Evolutionary conservation across 2,888 invertebrate genomes (phyloP), one percentile per base, ranked within the genome.

Genomic region (Brachylomia viminalis): DNA sequence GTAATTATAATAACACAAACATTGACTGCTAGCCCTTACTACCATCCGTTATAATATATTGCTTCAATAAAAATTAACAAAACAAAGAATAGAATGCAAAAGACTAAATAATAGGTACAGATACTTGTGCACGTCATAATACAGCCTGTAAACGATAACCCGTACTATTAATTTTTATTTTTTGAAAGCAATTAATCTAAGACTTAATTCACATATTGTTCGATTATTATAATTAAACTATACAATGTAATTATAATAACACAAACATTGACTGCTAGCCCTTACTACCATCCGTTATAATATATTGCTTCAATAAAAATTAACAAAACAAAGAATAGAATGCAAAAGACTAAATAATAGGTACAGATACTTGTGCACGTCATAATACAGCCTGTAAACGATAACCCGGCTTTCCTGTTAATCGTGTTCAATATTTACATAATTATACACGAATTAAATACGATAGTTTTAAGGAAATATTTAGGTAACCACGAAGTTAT

Each of bases 221-320:
- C 61, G 82, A 87, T 82, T 83, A 86, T 83, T 83, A 84, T 79
- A 84, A 59, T 79, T 81, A 79, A 79, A 87, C 79, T 84, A 81
- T 80, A 84, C 54, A 86, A 79, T 80, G 82, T 83, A 86, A 80
- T 77, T 82, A 83, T 81, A 80, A 82, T 79, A 85, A 84, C 72
- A 84, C 81, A 87, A 87, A 88, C 77, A 75, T 80, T 78, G 81
- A 85, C 80, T 82, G 79, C 88, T 86, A 86, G 84, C 86, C 75
- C 71, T 71, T 73, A 86, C 86, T 89, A 84, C 72, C 67, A 74
- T 83, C 67, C 70, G 72, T n/a, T n/a, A n/a, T 75, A 85, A 82
- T 80, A 78, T 79, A 72, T 79, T 72, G 54, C 79, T 74, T 77
- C 72, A 82, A 82, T 71, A 82, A 79, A 77, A 81, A 77, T 56